phyloP scores from a whole-genome alignment of 2,797 vertebrate species.

The Cygnus olor region DNA sequence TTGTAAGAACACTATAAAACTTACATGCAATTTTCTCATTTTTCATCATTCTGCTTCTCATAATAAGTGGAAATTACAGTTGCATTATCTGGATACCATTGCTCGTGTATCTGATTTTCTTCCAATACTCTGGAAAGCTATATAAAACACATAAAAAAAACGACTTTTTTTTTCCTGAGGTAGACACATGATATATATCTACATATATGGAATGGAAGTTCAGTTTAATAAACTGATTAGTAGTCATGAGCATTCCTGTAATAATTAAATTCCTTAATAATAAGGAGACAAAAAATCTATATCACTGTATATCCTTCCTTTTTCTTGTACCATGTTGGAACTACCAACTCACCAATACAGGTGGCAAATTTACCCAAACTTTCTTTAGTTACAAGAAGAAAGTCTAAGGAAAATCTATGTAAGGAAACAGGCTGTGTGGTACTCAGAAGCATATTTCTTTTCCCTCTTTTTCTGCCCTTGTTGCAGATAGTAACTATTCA shows the following conservation, averaged over 20 bases:
- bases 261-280: not conserved
- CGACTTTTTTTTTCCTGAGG: not conserved
- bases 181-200: not conserved
- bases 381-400: not conserved
- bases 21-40: not conserved
- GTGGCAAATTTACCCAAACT: not conserved
- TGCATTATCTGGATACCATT: not conserved
- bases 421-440: not conserved
- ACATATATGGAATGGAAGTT: not conserved
- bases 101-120: not conserved
- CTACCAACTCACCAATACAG: not conserved
- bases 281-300: not conserved
- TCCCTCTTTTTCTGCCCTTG: not conserved
- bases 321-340: not conserved
- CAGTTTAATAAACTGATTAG: not conserved
- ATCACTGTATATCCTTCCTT: not conserved
- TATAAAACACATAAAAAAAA: not conserved
- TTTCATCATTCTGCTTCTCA: not conserved
- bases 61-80: not conserved
- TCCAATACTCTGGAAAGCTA: not conserved
- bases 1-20: not conserved
- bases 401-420: not conserved
- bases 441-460: not conserved
- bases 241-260: not conserved
- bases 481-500: not conserved